These are phyloP conservation scores for Eulemur coronatus DNA, from an alignment of 2,797 vertebrate species.

Conservation along the genomic window DNA sequence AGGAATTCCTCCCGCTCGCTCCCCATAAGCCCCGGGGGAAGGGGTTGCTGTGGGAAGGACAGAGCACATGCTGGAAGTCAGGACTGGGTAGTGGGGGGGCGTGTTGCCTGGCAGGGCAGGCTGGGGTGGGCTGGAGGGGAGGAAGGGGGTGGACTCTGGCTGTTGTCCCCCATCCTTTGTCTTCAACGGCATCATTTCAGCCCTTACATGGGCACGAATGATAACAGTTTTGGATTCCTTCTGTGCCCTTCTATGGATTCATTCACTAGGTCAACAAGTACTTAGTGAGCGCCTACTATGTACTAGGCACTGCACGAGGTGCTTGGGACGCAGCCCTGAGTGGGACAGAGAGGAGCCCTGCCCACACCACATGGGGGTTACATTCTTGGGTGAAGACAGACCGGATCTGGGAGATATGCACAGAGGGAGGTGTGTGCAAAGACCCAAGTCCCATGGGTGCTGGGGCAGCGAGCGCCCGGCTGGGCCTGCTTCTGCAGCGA, in stretches of 20 bases:
- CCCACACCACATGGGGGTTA: background rate
- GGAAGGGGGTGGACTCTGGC: background rate
- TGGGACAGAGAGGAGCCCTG: background rate
- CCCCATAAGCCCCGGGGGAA: slow-evolving; percentile 60
- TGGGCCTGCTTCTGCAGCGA: background rate
- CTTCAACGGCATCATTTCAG: background rate
- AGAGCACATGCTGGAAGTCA: background rate
- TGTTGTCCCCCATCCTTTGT: background rate
- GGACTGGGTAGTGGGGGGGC: background rate
- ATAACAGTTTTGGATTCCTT: background rate
- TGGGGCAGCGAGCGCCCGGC: background rate
- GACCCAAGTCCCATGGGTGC: background rate
- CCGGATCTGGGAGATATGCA: rapidly evolving
- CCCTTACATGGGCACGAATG: rapidly evolving
- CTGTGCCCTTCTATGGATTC: background rate
- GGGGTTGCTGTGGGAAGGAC: slow-evolving; percentile 5
- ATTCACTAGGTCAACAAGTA: background rate
- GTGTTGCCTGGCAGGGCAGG: background rate
- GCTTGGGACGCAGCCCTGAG: background rate
- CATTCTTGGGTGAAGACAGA: background rate
- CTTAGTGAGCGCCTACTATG: background rate
- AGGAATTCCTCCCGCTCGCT: slow-evolving; percentile 73
- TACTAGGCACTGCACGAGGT: background rate
- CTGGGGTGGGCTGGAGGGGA: background rate
- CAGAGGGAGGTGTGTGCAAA: background rate